Evolutionary conservation across 1,140 invertebrate species (phyloP).

Genomic region (Leptinotarsa lineolata): DNA sequence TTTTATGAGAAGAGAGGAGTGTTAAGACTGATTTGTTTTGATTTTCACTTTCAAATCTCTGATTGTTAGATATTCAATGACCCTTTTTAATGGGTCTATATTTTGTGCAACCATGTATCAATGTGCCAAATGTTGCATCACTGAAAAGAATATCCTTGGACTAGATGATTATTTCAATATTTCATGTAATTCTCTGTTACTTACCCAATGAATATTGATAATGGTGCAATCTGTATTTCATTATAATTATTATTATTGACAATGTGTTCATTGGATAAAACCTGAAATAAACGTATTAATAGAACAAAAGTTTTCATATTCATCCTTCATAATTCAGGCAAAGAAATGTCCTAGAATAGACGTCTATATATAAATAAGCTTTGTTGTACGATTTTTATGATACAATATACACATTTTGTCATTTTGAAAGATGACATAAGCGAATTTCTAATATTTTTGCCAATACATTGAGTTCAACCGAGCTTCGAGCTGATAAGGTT

Average conservation of each 20-base stretch:
- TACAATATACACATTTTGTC: too few relatives aligned
- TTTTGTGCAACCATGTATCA: background rate
- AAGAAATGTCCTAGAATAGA: too few relatives aligned
- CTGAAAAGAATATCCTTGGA: background rate
- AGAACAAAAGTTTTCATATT: constrained; percentile 21
- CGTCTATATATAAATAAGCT: too few relatives aligned
- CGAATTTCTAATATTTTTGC: too few relatives aligned
- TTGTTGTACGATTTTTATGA: too few relatives aligned
- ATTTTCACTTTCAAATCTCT: too few relatives aligned
- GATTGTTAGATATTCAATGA: background rate
- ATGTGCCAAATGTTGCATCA: constrained; percentile 23
- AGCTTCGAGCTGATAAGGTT: too few relatives aligned
- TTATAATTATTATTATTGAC: constrained; percentile 50
- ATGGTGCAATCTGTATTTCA: constrained; percentile 51
- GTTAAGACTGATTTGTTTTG: too few relatives aligned
- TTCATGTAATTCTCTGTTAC: background rate
- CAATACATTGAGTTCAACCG: too few relatives aligned
- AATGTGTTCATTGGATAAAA: constrained; percentile 57
- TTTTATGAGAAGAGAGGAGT: too few relatives aligned
- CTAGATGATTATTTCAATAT: background rate
- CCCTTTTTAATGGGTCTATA: background rate
- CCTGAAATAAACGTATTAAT: constrained; percentile 51
- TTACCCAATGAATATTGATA: constrained; percentile 37
- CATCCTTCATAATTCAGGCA: too few relatives aligned
- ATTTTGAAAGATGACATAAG: too few relatives aligned